Base-by-base conservation (phyloP, 2,113 vertebrate species). In the Phycodurus eques region DNA sequence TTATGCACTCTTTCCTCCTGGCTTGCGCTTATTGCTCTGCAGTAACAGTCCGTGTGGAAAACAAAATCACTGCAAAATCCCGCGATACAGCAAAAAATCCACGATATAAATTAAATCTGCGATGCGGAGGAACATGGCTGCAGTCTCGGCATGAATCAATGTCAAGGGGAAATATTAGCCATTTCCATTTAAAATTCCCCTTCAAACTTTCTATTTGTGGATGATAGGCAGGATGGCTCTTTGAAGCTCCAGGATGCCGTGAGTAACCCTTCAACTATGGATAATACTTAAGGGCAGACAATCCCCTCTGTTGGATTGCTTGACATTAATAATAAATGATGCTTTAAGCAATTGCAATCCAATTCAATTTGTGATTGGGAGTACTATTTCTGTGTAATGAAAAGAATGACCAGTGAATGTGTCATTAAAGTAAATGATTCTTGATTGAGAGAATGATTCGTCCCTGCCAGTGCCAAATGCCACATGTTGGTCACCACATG, bases 121-220 rank as follows among this genome's bases (percentile, higher is more conserved):
- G 35, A 39, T 4, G 3, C 17, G 69, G 67, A 86, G 65, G 73
- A 85, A 88, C 83, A 85, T 78, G 82, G 83, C 78, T 80, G 80
- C 78, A 75, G 76, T 81, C 78, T 84, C 80, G 83, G 79, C 74
- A 83, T 81, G 80, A 91, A 88, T 93, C 87, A 87, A 87, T 83
- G 78, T 35, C 53, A 78, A 90, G 81, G 92, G 93, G 84, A 93
- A 93, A 93, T 92, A 93, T 93, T 92, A 80, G 93, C 75, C 8
- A 84, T 78, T 88, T 88, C 79, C 78, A 93, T 93, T 92, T 90
- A 90, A 88, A 89, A 93, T 93, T 93, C 92, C 77, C 86, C 90
- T 93, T 93, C 83, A 93, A 91, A 88, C 80, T 68, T 82, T 81
- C 82, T 88, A 86, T 92, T 91, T 91, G 87, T 84, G 86, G 86